Evolutionary conservation across 2,888 invertebrate species (phyloP), one percentile per base, ranked within the genome.

Genomic region (Drosophila mercatorum): DNA sequence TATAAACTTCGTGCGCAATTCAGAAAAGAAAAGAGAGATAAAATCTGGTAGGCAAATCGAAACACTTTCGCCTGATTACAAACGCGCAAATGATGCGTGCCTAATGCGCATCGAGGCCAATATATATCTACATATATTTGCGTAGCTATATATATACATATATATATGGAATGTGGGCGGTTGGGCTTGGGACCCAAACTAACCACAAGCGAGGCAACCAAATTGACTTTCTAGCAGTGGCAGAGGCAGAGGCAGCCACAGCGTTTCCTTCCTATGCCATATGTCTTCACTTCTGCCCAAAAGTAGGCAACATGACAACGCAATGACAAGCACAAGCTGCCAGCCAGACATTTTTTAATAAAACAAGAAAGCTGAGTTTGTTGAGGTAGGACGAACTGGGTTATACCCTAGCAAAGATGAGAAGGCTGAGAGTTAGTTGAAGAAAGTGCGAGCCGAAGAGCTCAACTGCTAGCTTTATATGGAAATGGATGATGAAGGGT

Each of bases 1-100:
- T 66, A 41, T 51, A 55, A 17, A 26, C 28, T 56, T 51, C n/a
- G 46, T 75, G 69, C 53, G 52, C 64, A 79, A 79, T 75, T 88
- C 69, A 82, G 69, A 72, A 66, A 17, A 28, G 28, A 28, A 6
- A 51, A 51, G 28, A 10, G 28, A 22, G 31, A 55, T 55, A 6
- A 55, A 55, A 55, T 55, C 55, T 55, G 55, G 55, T 55, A 72
- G 53, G 49, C 52, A 72, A 90, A 78, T 78, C 84, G 80, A 78
- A 88, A 77, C 89, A 90, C 88, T 90, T 90, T 81, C 81, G 89
- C 84, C 72, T 90, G 90, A 90, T 88, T 88, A 90, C 87, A 87
- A 90, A 83, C 83, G 83, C 88, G 79, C 83, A 88, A 88, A 88
- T 88, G 88, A 88, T 85, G 88, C 88, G 90, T 90, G 85, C 72